Evolutionary conservation across 2,888 invertebrate genomes (phyloP), one percentile per base, ranked within the genome.

Genomic region (Agonopterix arenella): DNA sequence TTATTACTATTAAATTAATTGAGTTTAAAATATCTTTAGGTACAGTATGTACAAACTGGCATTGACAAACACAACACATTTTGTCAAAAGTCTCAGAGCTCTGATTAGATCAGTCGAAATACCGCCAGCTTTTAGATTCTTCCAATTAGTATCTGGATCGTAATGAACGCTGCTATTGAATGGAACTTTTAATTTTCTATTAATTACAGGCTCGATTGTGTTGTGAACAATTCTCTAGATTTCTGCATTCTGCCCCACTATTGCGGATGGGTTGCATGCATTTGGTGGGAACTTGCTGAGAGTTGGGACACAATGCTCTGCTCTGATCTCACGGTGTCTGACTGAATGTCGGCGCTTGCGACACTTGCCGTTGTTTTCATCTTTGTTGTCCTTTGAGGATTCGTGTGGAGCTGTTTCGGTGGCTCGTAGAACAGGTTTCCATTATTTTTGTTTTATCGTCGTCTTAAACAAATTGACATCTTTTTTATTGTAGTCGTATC

Each of bases 321-420:
- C 65, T 48, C 65, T 59, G 60, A 67, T 86, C 85, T 69, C 86
- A 84, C 86, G 84, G 80, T 80, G 78, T 76, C 77, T 28, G 28
- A 51, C 74, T 73, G 70, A 66, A 70, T 68, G 28, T 28, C 28
- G 76, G 73, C 73, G 75, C 82, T 86, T 86, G 79, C 85, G 75
- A 84, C 80, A 85, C 28, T 28, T 28, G 28, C 28, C 28, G 28
- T 28, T 28, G 28, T 28, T 28, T 28, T 28, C 28, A 28, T 28
- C 28, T 28, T 28, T 74, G 76, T 55, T 57, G 49, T 57, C 10
- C 46, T 47, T 48, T n/a, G 36, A 37, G 7, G 9, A 18, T 36
- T 7, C 28, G 28, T 28, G 5, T 28, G 28, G 28, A 7, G 28
- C 28, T 28, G 28, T 7, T 28, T 28, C 5, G 28, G 28, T 28